A percentile compares a stretch with the other conserved stretches of the same genome.
Conservation (phyloP, 2,113 vertebrate species). For the Collichthys lucidus region DNA sequence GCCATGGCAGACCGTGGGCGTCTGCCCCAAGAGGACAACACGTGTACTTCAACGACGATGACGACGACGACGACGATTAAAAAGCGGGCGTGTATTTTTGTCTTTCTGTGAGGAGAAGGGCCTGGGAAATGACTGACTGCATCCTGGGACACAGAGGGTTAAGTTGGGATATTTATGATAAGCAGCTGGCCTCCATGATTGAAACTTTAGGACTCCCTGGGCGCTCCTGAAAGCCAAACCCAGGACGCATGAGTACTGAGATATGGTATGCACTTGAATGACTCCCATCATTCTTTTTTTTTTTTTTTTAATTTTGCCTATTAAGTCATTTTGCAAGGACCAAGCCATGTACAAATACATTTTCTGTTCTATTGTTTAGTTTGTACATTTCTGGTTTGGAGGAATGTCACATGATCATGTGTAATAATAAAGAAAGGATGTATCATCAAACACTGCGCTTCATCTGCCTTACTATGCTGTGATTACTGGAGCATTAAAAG, state of each 20-base stretch:
- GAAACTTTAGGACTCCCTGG: constrained; percentile 1
- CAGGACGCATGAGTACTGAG: not conserved
- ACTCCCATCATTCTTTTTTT: not conserved
- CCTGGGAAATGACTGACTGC: not conserved
- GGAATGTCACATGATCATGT: constrained; percentile 4
- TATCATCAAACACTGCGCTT: not conserved
- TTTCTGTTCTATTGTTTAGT: constrained; percentile 6
- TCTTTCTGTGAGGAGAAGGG: not conserved
- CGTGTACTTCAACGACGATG: constrained; percentile 74
- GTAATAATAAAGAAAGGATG: constrained; percentile 55
- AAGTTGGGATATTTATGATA: constrained; percentile 42
- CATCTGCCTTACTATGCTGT: not conserved
- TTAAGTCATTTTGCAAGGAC: constrained; percentile 26
- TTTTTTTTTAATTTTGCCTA: not conserved
- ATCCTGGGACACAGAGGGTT: constrained; percentile 15
- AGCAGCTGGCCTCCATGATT: constrained; percentile 29
- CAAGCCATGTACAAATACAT: constrained; percentile 15
- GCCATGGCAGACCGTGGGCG: constrained; percentile 68
- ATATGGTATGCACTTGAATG: constrained; percentile 24
- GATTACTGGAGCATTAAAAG: constrained; percentile 4
- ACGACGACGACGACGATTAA: constrained; percentile 81
- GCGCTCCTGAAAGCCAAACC: constrained; percentile 25
- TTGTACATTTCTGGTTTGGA: constrained; percentile 21
- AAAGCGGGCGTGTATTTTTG: not conserved
- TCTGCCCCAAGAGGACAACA: constrained; percentile 76